phyloP scores from a whole-genome alignment of 2,888 invertebrate species.

The Sylvicola cinctus region DNA sequence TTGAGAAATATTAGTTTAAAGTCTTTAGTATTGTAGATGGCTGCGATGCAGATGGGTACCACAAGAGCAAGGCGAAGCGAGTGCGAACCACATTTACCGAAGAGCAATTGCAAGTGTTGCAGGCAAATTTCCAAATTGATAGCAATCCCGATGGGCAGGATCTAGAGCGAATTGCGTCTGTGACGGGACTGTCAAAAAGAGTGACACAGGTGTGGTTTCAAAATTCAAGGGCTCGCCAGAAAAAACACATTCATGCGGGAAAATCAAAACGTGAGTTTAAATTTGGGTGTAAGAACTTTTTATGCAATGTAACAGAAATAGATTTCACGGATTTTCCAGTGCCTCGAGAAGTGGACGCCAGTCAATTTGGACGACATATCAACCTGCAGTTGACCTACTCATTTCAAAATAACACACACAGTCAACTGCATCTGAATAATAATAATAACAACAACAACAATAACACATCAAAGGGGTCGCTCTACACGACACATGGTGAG shows the following conservation, averaged over 20 bases:
- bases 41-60: slow-evolving; percentile 1
- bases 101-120: slow-evolving; percentile 77
- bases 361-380: slow-evolving; percentile 64
- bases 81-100: slow-evolving; percentile 90
- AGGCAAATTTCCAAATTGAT: slow-evolving; percentile 85
- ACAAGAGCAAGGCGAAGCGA: slow-evolving; percentile 47
- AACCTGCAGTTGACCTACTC: slow-evolving; percentile 76
- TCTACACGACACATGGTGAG: slow-evolving; percentile 41
- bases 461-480: slow-evolving; percentile 21
- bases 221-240: slow-evolving; percentile 73
- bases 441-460: slow-evolving; percentile 19
- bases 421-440: slow-evolving; percentile 22
- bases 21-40: not conserved
- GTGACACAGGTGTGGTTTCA: slow-evolving; percentile 87
- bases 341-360: slow-evolving; percentile 42
- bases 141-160: slow-evolving; percentile 92
- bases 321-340: too few relatives aligned
- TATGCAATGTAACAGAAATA: not conserved
- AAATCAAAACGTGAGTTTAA: slow-evolving; percentile 4
- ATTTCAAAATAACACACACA: slow-evolving; percentile 57
- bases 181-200: slow-evolving; percentile 76
- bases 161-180: slow-evolving; percentile 79
- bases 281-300: not conserved
- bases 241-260: slow-evolving; percentile 30
- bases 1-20: too few relatives aligned